Evolutionary conservation across 2,888 invertebrate species (phyloP).

Genomic region (Netelia inedita): DNA sequence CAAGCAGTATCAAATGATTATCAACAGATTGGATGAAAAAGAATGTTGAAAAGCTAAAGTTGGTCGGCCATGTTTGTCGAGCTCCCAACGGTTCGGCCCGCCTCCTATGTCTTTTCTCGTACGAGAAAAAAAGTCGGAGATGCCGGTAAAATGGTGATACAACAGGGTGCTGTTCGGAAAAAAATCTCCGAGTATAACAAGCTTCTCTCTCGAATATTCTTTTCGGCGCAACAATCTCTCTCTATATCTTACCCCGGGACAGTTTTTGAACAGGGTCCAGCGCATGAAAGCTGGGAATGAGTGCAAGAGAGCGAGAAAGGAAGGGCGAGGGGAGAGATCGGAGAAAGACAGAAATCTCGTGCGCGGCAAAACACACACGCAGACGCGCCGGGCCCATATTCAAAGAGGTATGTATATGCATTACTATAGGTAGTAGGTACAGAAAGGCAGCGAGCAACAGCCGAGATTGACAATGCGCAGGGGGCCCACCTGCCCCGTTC

Average conservation of each 20-base stretch:
- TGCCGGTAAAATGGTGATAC: slow-evolving; percentile 53
- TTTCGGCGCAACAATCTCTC: too few relatives aligned
- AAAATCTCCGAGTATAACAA: background rate
- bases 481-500: slow-evolving; percentile 84
- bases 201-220: too few relatives aligned
- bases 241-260: too few relatives aligned
- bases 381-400: slow-evolving; percentile 31
- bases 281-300: slow-evolving; percentile 41
- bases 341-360: slow-evolving; percentile 41
- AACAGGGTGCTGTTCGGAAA: slow-evolving; percentile 17
- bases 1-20: too few relatives aligned
- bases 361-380: slow-evolving; percentile 54
- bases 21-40: too few relatives aligned
- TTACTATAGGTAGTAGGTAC: slow-evolving; percentile 50
- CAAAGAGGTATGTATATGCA: slow-evolving; percentile 41
- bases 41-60: too few relatives aligned
- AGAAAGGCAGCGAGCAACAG: slow-evolving; percentile 73
- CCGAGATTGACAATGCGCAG: slow-evolving; percentile 85
- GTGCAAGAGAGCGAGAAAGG: slow-evolving; percentile 41
- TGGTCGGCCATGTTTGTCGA: too few relatives aligned
- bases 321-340: slow-evolving; percentile 51
- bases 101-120: background rate
- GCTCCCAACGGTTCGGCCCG: too few relatives aligned
- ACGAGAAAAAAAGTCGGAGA: slow-evolving; percentile 20
- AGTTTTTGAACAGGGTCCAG: background rate